Base-by-base conservation (phyloP, 2,113 vertebrate species). In the Galeopterus variegatus region DNA sequence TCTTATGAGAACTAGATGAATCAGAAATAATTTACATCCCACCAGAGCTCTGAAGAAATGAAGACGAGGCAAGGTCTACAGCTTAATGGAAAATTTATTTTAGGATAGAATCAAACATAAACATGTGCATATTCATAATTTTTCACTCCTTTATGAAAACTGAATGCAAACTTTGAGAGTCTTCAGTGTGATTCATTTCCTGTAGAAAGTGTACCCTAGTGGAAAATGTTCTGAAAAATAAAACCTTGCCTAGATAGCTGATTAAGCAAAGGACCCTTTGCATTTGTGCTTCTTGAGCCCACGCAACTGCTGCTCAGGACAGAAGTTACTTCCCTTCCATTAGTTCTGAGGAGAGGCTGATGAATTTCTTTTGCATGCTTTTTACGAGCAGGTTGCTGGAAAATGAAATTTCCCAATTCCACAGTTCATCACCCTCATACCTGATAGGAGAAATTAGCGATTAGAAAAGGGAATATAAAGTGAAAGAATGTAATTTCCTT, bases 371-470 rank as follows among this genome's bases (percentile, higher is more conserved):
- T 76, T 88, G 81, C 62, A 24, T 48, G 41, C 18, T 54, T 92
- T 90, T 69, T 93, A 87, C 62, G 54, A 93, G 65, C 33, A 83
- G 56, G 28, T 76, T 88, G 26, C 93, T 82, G 28, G 72, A 88
- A 97, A 94, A 93, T 82, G 76, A 93, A 86, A 86, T 95, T 90
- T 96, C 75, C 41, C 81, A 67, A 10, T 93, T 95, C 84, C 45
- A 88, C 50, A 88, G 92, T 88, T 82, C 93, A 95, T 60, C 72
- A 28, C 72, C 62, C 84, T 94, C 36, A 13, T 67, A 85, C 65
- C 85, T 93, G 72, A 93, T 28, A 45, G 85, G 41, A 94, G 82
- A 86, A 94, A 96, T 93, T 56, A 85, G 89, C 88, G 89, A 88
- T 94, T 82, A 92, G 91, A 88, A 85, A 50, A 72, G 28, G 60